Base-by-base conservation (phyloP, 2,888 invertebrate genomes). In the Yponomeuta evonymella region DNA sequence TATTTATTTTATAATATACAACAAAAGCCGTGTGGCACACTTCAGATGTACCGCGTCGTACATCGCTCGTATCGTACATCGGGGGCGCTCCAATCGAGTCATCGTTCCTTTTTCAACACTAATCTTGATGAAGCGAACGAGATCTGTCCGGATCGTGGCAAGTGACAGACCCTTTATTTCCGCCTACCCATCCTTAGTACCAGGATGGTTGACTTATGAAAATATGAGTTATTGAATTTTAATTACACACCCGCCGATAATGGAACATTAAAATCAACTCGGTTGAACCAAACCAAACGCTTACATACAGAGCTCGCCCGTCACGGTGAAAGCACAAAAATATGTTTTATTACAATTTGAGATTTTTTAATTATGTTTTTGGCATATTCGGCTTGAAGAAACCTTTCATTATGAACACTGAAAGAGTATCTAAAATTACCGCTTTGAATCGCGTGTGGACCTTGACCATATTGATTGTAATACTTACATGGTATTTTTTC, bases 321-420 rank as follows among this genome's bases (percentile, higher is more conserved):
- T 15, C 15, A 8, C 12, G 51, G 15, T 51, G 51, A 58, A 65
- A 29, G 30, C 64, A 10, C 29, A 64, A 23, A 30, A 65, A 29
- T 8, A 65, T 65, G 65, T 65, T 65, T 29, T 33, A 65, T 33
- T 30, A 65, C 33, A 30, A 30, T 65, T 65, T 65, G 11, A 65
- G 76, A 29, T 64, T 75, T 69, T 81, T 78, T 65, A 79, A 79
- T 67, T 78, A 74, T 71, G 15, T 81, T 63, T 79, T 73, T 71
- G 72, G 70, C 48, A 6, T 79, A 30, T 80, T 81, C 72, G 85
- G 83, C 6, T 48, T 81, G n/a, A 72, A 75, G 70, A 83, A 81
- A 71, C 81, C 83, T 8, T 79, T 79, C 71, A 66, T 73, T 63
- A 67, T 48, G 12, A 48, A 69, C 15, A 69, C 67, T 23, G 70